Evolutionary conservation across 1,140 invertebrate genomes (phyloP), one percentile per base, ranked within the genome.

Genomic region (Trachymyrmex septentrionalis): DNA sequence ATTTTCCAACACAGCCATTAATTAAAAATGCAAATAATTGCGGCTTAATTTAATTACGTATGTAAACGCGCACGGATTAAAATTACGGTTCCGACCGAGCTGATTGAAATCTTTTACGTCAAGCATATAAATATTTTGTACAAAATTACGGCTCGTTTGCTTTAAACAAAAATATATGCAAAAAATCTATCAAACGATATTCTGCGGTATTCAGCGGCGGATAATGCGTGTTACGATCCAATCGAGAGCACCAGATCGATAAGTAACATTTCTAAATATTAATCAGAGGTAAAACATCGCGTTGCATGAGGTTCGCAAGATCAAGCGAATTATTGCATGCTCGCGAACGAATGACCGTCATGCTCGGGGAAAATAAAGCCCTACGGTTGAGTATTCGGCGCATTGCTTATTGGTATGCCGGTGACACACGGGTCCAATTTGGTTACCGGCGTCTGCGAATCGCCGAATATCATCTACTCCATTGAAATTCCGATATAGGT

Each of bases 391-490:
- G 61, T 38, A 73, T 86, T 30, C 21, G 73, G 50, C 80, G 78
- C 86, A 90, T 86, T 89, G 89, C 87, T 87, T 89, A 91, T 91
- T 91, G 90, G 85, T 91, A 91, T 91, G 87, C 90, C 89, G 85
- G 61, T 89, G 82, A 91, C 90, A 91, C 85, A 84, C 87, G 76
- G 76, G 89, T 89, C 85, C 90, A 91, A 92, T 92, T 92, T 91
- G 88, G 90, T 91, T 92, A 91, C 85, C 88, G 88, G 88, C 84
- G 85, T 92, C 87, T 91, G 87, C 90, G 90, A 90, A 92, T 92
- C 91, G 88, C 85, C 87, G 90, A 92, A 92, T 92, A 92, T 92
- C 92, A 91, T 91, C 85, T 90, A 90, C 88, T 88, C 91, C 92
- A 92, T 92, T 92, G 92, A 90, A 92, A 92, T 92, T 92, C 92